Evolutionary conservation across 1,140 invertebrate species (phyloP).

Genomic region (Armadillidium nasatum): DNA sequence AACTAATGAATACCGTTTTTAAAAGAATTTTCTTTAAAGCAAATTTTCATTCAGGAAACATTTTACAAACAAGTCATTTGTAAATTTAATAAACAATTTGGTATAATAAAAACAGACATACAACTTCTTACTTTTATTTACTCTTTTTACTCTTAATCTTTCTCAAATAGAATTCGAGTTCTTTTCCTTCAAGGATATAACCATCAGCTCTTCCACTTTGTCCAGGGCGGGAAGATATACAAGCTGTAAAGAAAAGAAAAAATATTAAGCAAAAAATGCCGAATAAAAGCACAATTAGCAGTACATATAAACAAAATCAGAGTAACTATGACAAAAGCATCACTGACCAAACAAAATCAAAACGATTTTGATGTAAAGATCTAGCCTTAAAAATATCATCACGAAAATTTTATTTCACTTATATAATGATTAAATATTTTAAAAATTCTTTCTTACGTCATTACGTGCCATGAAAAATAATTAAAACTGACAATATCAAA

Average conservation of each 20-base stretch:
- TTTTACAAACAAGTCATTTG: no score
- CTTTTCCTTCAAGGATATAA: slow-evolving; percentile 97
- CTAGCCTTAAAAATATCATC: slow-evolving; percentile 43
- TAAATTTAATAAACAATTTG: not conserved
- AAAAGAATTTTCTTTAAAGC: not conserved
- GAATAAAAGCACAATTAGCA: not conserved
- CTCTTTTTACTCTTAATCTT: slow-evolving; percentile 94
- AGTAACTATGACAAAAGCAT: slow-evolving; percentile 74
- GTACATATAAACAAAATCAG: slow-evolving; percentile 55
- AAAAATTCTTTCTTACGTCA: no score
- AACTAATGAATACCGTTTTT: no score
- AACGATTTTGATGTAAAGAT: slow-evolving; percentile 55
- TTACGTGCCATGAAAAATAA: no score
- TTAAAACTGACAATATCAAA: no score
- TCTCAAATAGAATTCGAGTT: slow-evolving; percentile 97
- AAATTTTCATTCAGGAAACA: no score
- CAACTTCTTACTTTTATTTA: slow-evolving; percentile 20
- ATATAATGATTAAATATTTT: no score
- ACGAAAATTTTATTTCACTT: no score
- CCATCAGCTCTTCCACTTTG: slow-evolving; percentile 95
- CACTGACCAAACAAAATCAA: slow-evolving; percentile 53
- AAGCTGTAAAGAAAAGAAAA: slow-evolving; percentile 63
- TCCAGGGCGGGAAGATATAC: slow-evolving; percentile 90
- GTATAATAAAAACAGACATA: not conserved
- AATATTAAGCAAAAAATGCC: not conserved